phyloP scores from a whole-genome alignment of 2,113 vertebrate genomes.

The Meriones unguiculatus region DNA sequence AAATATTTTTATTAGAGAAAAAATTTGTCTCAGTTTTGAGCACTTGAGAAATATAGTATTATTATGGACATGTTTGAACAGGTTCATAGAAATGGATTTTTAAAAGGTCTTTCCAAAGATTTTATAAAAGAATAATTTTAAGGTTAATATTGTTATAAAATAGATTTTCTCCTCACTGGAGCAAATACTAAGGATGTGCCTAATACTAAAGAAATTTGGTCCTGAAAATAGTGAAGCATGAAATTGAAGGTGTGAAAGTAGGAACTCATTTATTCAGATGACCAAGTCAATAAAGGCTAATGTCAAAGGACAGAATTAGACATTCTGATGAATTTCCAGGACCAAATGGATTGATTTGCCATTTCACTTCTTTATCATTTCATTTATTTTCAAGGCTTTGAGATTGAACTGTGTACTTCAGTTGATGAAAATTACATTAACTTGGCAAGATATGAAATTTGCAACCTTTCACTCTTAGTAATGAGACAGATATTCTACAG shows the following conservation, averaged over 20 bases:
- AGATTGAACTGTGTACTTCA: slow-evolving; percentile 68
- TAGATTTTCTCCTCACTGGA: not conserved
- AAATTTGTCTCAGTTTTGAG: not conserved
- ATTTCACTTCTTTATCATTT: slow-evolving; percentile 78
- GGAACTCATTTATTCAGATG: slow-evolving; percentile 76
- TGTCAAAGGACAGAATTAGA: slow-evolving; percentile 73
- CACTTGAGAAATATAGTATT: slow-evolving; percentile 31
- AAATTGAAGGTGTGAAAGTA: slow-evolving; percentile 69
- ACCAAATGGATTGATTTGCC: slow-evolving; percentile 66
- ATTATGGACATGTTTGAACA: slow-evolving; percentile 36
- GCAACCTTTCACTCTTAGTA: slow-evolving; percentile 36
- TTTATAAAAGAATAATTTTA: slow-evolving; percentile 73
- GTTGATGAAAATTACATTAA: slow-evolving; percentile 77
- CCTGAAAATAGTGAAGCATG: slow-evolving; percentile 67
- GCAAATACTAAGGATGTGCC: slow-evolving; percentile 57
- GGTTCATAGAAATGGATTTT: slow-evolving; percentile 31
- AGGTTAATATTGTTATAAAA: slow-evolving; percentile 64
- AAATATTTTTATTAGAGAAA: slow-evolving; percentile 38
- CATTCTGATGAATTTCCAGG: slow-evolving; percentile 75
- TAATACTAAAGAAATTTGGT: slow-evolving; percentile 75
- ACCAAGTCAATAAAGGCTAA: slow-evolving; percentile 76
- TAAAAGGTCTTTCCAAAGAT: slow-evolving; percentile 52
- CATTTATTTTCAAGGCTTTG: slow-evolving; percentile 68
- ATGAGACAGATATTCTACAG: slow-evolving; percentile 51
- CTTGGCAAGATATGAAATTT: slow-evolving; percentile 65